These are phyloP conservation scores for Apostichopus parvimensis DNA, from an alignment of 35 echinoderm and acorn worm genomes.

Conservation along the genomic window DNA sequence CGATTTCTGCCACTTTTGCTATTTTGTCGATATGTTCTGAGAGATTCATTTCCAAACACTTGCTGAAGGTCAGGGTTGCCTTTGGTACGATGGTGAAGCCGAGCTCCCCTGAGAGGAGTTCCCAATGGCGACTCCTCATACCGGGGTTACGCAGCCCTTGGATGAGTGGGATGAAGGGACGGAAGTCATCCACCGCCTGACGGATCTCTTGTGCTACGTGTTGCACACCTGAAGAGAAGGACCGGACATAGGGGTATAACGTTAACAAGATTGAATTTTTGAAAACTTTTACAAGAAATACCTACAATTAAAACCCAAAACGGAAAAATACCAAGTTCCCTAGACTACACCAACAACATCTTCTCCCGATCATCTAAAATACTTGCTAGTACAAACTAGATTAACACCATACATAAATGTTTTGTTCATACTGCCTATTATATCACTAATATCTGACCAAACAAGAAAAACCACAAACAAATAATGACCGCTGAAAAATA, in stretches of 20 bases:
- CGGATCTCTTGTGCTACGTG: conserved; percentile 83
- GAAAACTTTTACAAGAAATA: too few relatives aligned
- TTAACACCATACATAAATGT: too few relatives aligned
- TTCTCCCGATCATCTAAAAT: too few relatives aligned
- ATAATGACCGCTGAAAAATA: too few relatives aligned
- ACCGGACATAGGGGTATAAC: neutral
- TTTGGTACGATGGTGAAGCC: conserved; percentile 95
- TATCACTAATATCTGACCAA: too few relatives aligned
- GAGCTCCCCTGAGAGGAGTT: conserved; percentile 83
- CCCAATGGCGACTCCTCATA: conserved; percentile 96
- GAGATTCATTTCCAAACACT: conserved; percentile 96
- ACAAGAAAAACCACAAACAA: too few relatives aligned
- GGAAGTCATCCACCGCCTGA: conserved; percentile 81
- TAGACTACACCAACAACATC: too few relatives aligned
- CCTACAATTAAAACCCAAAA: too few relatives aligned
- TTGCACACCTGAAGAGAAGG: conserved; percentile 76
- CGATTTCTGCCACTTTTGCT: conserved; percentile 96
- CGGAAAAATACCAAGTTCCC: too few relatives aligned
- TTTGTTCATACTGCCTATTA: too few relatives aligned
- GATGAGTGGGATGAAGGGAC: conserved; percentile 94
- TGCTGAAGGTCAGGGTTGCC: conserved; percentile 91
- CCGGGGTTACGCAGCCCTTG: conserved; percentile 97
- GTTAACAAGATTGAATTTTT: too few relatives aligned
- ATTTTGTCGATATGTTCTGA: conserved; percentile 93
- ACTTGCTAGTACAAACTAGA: too few relatives aligned